Percentiles rank a stretch among this genome's conserved stretches.
Conservation (phyloP, 2,797 vertebrate species). For the Neopelma chrysocephalum region DNA sequence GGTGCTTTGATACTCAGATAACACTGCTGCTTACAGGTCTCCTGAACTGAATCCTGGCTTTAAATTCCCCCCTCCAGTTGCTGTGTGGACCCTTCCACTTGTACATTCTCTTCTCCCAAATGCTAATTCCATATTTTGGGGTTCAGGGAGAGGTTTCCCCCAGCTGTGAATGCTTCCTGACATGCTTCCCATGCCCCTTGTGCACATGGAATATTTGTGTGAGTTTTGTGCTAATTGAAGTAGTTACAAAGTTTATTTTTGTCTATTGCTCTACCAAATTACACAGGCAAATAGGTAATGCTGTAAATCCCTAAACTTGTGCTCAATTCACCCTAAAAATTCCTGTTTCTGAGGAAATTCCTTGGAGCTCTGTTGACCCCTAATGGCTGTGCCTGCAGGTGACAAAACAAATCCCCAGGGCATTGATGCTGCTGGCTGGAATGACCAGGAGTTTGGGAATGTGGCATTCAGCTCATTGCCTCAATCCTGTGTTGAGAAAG, state of each 20-base stretch:
- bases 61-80: background rate
- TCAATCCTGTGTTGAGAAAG: background rate
- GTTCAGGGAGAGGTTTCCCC: background rate
- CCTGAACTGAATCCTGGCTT: background rate
- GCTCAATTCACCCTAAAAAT: background rate
- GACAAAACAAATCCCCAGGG: background rate
- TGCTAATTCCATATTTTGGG: background rate
- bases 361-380: background rate
- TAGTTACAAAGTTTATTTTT: background rate
- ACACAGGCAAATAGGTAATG: background rate
- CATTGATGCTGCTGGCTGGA: background rate
- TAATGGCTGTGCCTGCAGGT: background rate
- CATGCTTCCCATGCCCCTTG: background rate
- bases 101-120: background rate
- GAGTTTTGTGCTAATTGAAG: background rate
- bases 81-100: background rate
- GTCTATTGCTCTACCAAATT: accelerated
- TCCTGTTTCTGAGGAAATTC: background rate
- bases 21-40: background rate
- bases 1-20: background rate
- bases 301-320: background rate
- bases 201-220: background rate
- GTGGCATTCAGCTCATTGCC: background rate
- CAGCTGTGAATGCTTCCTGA: background rate
- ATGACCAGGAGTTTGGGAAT: background rate